A percentile compares a stretch with the other conserved stretches of the same genome.
Conservation (phyloP, 2,113 vertebrate genomes). For the Cyanoramphus novaezelandiae region DNA sequence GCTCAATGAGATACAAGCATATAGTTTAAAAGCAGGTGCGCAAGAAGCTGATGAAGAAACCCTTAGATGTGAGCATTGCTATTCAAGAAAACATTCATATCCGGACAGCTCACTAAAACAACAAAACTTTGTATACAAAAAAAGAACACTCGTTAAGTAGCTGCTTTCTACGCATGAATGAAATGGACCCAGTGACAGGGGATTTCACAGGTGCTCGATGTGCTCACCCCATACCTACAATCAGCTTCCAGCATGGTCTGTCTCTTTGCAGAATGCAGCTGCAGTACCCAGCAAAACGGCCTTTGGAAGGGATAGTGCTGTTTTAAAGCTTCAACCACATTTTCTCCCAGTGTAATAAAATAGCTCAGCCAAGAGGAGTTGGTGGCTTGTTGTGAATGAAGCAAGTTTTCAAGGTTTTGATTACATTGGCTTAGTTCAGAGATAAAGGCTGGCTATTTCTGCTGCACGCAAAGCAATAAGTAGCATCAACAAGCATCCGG, state of each 20-base stretch:
- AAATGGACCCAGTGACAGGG: neutral
- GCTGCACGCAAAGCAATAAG: neutral
- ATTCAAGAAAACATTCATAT: neutral
- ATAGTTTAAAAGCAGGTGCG: neutral
- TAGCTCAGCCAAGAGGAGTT: neutral
- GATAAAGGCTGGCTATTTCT: neutral
- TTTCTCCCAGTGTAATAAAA: neutral
- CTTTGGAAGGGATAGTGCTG: neutral
- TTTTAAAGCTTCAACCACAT: neutral
- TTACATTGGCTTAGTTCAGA: neutral
- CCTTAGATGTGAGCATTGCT: neutral
- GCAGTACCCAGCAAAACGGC: neutral
- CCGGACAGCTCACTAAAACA: slow-evolving; percentile 32
- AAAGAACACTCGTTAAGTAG: neutral
- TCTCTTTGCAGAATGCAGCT: neutral
- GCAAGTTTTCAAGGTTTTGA: neutral
- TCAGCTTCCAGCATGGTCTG: neutral
- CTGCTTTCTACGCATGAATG: neutral
- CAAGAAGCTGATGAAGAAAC: neutral
- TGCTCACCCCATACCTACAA: neutral
- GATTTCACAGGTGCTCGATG: neutral
- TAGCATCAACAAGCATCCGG: neutral
- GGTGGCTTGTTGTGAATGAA: neutral
- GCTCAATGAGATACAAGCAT: neutral
- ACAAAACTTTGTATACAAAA: neutral